Evolutionary conservation across 2,888 invertebrate species (phyloP), one percentile per base, ranked within the genome.

Genomic region (Bellardia pandia): DNA sequence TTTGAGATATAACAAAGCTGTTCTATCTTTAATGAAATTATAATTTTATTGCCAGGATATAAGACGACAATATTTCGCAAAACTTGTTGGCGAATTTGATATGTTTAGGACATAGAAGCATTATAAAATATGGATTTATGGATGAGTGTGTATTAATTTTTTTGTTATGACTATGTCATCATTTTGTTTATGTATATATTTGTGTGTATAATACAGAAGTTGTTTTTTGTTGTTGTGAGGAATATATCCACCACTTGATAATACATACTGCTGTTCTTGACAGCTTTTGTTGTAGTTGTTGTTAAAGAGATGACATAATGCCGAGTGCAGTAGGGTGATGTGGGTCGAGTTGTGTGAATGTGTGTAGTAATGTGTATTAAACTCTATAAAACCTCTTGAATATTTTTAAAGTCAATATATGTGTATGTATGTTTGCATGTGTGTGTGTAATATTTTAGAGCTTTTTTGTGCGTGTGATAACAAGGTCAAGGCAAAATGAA

Each of bases 401-500:
- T 40, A 71, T 71, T 53, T 71, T 48, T 53, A 37, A 9, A 71
- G 51, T 71, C 23, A 42, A 71, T 56, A 71, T 56, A 23, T 56
- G 8, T 16, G 8, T 69, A 14, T 69, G 23, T 33, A 5, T 56
- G 16, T 45, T 2, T 58, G 9, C 3, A n/a, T 58, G 33, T 30
- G 40, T 68, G n/a, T 53, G 71, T 71, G 37, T 53, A n/a, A 37
- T 8, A 37, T 60, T 53, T 53, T 69, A 11, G 48, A 30, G 40
- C 16, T 71, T 56, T 71, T 58, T 78, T 64, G 33, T 60, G 30
- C 60, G 60, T 60, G 40, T 64, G 53, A 80, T 40, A 80, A 72
- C 64, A 72, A 80, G 80, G 80, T 80, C 80, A 80, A 80, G 80
- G 80, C 64, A 72, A 72, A 60, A 72, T 72, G 56, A 71, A 53